Base-by-base conservation (phyloP, 2,888 invertebrate species). In the Pyrochroa serraticornis region DNA sequence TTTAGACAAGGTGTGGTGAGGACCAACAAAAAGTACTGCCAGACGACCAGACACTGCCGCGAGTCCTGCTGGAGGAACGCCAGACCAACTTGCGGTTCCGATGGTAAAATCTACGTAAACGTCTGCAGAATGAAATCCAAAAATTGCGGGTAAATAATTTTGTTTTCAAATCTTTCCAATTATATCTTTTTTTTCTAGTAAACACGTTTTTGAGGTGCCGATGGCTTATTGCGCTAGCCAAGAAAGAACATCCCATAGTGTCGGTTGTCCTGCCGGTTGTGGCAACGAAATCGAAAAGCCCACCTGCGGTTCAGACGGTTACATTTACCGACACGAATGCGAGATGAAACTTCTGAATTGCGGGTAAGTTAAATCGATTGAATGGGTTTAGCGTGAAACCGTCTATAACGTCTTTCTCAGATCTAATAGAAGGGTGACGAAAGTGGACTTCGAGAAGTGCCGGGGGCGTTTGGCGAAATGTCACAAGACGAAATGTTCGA, bases 11-110 rank as follows among this genome's bases (percentile, higher is more conserved):
- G 91, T 10, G 92, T 92, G 2, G 92, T 94, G 8, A 85, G 90
- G 63, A 93, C 94, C 7, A 92, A 90, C 73, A 91, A 93, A 80
- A 94, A 93, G 77, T 92, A 94, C 73, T 95, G 95, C 73, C 93
- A 93, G 75, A 94, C 93, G 31, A 95, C 94, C 0, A 84, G 93
- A 59, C 93, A 94, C 79, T 95, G 94, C 77, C 86, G 93, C 22
- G 94, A 95, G 77, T 91, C 92, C 1, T 95, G 94, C 76, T 93
- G 93, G 93, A 85, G 93, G 33, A 92, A 92, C 10, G 92, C 93
- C 41, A 85, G 92, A 66, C 93, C 93, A 3, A 93, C 93, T 6
- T 95, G 95, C 72, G 95, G 93, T 0, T 93, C 93, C 7, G 94
- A 95, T 75, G 93, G 93, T 0, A 89, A 92, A 67, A 84, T 95